phyloP scores from a whole-genome alignment of 2,888 invertebrate genomes.

The Agonum fuliginosum region DNA sequence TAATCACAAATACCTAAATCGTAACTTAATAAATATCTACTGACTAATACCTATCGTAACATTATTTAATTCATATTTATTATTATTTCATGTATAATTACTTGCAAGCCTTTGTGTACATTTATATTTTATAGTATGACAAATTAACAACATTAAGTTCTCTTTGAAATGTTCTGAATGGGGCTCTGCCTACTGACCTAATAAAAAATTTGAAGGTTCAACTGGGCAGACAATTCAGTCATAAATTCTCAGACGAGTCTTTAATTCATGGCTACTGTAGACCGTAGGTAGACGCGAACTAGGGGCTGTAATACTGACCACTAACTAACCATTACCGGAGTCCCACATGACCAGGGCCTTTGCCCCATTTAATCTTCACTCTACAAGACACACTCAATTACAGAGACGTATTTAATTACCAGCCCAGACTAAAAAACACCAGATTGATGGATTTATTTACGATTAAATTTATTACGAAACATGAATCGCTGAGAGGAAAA shows the following conservation, averaged over 20 bases:
- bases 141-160: not conserved
- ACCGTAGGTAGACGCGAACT: slow-evolving; percentile 30
- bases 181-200: slow-evolving; percentile 26
- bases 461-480: slow-evolving; percentile 53
- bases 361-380: not conserved
- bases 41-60: too few relatives aligned
- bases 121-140: too few relatives aligned
- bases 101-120: too few relatives aligned
- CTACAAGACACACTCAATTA: slow-evolving; percentile 33
- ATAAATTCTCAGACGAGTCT: slow-evolving; percentile 49
- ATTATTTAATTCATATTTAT: too few relatives aligned
- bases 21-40: too few relatives aligned
- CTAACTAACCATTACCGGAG: slow-evolving; percentile 1
- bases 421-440: slow-evolving; percentile 25
- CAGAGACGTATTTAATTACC: slow-evolving; percentile 51
- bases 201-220: slow-evolving; percentile 52
- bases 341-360: too few relatives aligned
- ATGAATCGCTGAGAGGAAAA: slow-evolving; percentile 43
- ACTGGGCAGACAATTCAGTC: slow-evolving; percentile 50
- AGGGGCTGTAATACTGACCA: not conserved
- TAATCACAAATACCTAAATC: too few relatives aligned
- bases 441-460: slow-evolving; percentile 56
- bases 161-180: slow-evolving; percentile 21
- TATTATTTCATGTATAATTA: too few relatives aligned
- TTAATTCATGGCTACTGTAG: slow-evolving; percentile 53